These are phyloP conservation scores for Henicopernis longicauda DNA, from an alignment of 2,113 vertebrate genomes.

Conservation along the genomic window DNA sequence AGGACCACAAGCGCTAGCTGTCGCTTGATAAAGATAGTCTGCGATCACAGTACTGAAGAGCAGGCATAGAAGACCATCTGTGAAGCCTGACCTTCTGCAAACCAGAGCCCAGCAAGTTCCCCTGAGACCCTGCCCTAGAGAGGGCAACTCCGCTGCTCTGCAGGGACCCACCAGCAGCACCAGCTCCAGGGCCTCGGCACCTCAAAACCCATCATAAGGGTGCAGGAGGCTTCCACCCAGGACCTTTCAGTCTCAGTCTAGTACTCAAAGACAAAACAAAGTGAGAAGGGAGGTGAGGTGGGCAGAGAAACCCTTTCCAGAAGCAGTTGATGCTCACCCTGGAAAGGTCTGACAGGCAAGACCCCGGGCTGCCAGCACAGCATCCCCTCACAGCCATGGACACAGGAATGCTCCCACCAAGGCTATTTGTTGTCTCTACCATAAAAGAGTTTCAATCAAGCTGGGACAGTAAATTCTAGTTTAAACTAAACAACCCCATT, in stretches of 20 bases:
- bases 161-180: neutral
- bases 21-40: neutral
- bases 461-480: slow-evolving; percentile 31
- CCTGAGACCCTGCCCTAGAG: neutral
- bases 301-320: neutral
- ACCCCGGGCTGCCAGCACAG: neutral
- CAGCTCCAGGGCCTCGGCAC: fast-evolving
- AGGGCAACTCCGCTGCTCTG: neutral
- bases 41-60: neutral
- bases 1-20: neutral
- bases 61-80: neutral
- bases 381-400: neutral
- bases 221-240: neutral
- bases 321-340: neutral
- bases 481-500: slow-evolving; percentile 55
- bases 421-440: slow-evolving; percentile 1
- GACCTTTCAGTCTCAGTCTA: neutral
- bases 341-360: neutral
- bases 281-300: neutral
- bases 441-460: slow-evolving; percentile 43
- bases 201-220: neutral
- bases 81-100: neutral
- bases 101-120: neutral
- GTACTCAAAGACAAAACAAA: neutral
- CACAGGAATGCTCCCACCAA: fast-evolving